Evolutionary conservation across 2,113 vertebrate species (phyloP), one percentile per base, ranked within the genome.

Genomic region (Isichthys henryi): DNA sequence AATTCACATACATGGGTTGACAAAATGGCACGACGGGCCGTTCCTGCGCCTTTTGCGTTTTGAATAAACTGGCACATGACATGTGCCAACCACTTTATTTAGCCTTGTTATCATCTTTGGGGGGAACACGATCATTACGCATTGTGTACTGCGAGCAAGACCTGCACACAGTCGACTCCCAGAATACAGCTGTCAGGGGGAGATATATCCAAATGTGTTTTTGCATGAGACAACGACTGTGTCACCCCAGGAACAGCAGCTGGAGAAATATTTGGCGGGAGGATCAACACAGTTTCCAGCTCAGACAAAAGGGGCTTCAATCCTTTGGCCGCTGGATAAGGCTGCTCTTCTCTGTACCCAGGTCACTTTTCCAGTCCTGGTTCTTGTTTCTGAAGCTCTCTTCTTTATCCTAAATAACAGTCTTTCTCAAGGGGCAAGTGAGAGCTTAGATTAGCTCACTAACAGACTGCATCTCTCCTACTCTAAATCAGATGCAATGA

Each of bases 101-200:
- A 86, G 49, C 70, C 84, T 43, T 46, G 62, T 58, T 56, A 90
- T 53, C 66, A 82, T 77, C 43, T 70, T 85, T 88, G 43, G 56
- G 87, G 15, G 77, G 43, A 49, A 35, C 50, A 74, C 43, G 83
- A 89, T n/a, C 21, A 19, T 6, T 4, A 77, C 35, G 2, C 17
- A 10, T 49, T 13, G 9, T 23, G 5, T 43, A 49, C 83, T 66
- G 70, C 11, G 49, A 90, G 35, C 52, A 19, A 48, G 52, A 49
- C 48, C 48, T 11, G 21, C 84, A 58, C 58, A 43, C 45, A 19
- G 66, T 74, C 27, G n/a, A 70, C 31, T 88, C 50, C 70, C 74
- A 56, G 31, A 43, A 35, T 58, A 52, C 89, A 88, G 89, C 90
- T 88, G 87, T 90, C 74, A n/a, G 87, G 87, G 70, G 1, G 70